Evolutionary conservation across 2,888 invertebrate genomes (phyloP), one percentile per base, ranked within the genome.

Genomic region (Euspilapteryx auroguttella): DNA sequence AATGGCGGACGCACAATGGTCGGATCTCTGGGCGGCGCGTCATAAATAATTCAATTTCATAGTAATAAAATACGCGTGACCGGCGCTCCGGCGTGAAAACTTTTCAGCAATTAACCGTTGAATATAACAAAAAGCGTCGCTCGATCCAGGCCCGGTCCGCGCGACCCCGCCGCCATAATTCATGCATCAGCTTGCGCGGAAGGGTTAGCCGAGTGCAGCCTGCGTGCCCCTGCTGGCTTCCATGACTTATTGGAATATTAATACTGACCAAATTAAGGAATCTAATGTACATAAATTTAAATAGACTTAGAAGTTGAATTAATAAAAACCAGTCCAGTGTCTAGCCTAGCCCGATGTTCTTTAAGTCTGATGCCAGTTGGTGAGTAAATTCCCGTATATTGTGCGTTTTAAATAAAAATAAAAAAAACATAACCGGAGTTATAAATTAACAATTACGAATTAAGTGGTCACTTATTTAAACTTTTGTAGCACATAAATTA

Each of bases 41-140:
- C 63, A 68, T 75, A 73, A 75, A 75, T 73, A 56, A 75, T 75
- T 75, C 73, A 75, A 75, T 73, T 73, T 69, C 62, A 69, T 71
- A 68, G 73, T 71, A 73, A 75, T 75, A 73, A 75, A 75, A 75
- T 68, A 71, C 65, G 73, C 68, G 66, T 69, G 73, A 68, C 68
- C 66, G 56, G 51, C 51, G 57, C 55, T 53, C 51, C 58, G 61
- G 65, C 65, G 71, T 66, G 75, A 75, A 71, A 73, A 71, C 65
- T 71, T 73, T 75, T 75, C 73, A 75, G 68, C 66, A 71, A 73
- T 73, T 73, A 71, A 55, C 63, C 65, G 57, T 65, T 61, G 66
- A 59, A 66, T 68, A 58, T 71, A 66, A 68, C 71, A 66, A 73
- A 73, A 75, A 68, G 61, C 62, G 49, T 49, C 50, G 61, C 58